Base-by-base conservation (phyloP, 1,140 invertebrate genomes). In the Nasonia longicornis region DNA sequence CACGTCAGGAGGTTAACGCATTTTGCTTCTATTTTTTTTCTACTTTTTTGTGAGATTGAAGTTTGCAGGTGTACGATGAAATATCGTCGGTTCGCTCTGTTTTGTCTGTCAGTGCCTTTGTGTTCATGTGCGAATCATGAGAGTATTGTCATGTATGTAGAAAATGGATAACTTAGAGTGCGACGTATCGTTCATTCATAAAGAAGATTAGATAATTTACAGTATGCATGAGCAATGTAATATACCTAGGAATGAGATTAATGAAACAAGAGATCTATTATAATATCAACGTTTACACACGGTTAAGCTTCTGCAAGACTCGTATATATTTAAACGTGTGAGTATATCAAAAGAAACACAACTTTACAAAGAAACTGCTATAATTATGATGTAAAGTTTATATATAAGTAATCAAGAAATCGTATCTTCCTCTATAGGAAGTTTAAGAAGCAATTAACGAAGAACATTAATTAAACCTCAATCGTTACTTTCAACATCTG, bases 1-100 rank as follows among this genome's bases (percentile, higher is more conserved):
- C 84, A 90, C 87, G 89, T 88, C 87, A 88, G 79, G 86, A 81
- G 83, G 70, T 82, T 86, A 85, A 85, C 75, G 85, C 86, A 83
- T 86, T 84, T 81, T 85, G 78, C 82, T 70, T 82, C 72, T 16
- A n/a, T n/a, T n/a, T 58, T 58, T 48, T 16, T 10, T 1, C 14
- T 48, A 48, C 12, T 48, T 16, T 48, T 12, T 48, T 12, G 3
- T 48, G 12, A 14, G 45, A 14, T 48, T 16, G 3, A 12, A 48
- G 45, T 48, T 48, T 48, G 45, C 45, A 10, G 45, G 14, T 48
- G 45, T 16, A 48, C 45, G 45, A 48, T 48, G 12, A 48, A 42
- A 42, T 42, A 48, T 2, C 45, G 45, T 48, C 8, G 4, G 16
- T 52, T 52, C 16, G 48, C 48, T 52, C 12, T 71, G n/a, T 84